Base-by-base conservation (phyloP, 2,888 invertebrate genomes). In the Scaptomyza cyrtandrae region DNA sequence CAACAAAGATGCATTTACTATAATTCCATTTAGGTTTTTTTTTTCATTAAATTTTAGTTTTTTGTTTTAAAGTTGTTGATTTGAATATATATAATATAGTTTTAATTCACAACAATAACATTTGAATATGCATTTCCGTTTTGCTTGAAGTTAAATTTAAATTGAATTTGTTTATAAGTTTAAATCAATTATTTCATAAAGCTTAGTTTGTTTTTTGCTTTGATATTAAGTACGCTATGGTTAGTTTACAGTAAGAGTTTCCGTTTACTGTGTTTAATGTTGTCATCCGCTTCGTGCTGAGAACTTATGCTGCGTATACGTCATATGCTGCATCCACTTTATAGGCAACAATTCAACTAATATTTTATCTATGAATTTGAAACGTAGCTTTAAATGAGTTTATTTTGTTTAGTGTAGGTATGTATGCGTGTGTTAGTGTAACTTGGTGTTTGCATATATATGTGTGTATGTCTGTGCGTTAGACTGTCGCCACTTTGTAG, bases 71-170 rank as follows among this genome's bases (percentile, higher is more conserved):
- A 53, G 48, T 56, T 61, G 45, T 46, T 56, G 54, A 14, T 37
- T 59, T 64, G 46, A 74, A 55, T 75, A 68, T 66, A 37, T 37
- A 6, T 39, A 65, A 78, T 85, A 75, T 78, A 75, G 75, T 41
- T 77, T 86, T 87, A 75, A 90, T 90, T 90, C 73, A 89, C 86
- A 90, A 78, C 88, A 89, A 89, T 86, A 90, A 90, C 90, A 90
- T 85, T 87, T 80, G 80, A 84, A 89, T 84, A 80, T 81, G 81
- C 78, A 75, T 83, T 80, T 76, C 59, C 63, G 62, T 65, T 71
- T 73, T 63, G 69, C 67, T 80, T 62, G 61, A 70, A 78, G 75
- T 78, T 78, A 43, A 69, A 64, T 64, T 70, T 61, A 48, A 60
- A 59, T 78, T 80, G 49, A 82, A 70, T 78, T 66, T 55, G 60